Conservation (phyloP, 1,140 invertebrate genomes). For the Caenorhabditis latens region DNA sequence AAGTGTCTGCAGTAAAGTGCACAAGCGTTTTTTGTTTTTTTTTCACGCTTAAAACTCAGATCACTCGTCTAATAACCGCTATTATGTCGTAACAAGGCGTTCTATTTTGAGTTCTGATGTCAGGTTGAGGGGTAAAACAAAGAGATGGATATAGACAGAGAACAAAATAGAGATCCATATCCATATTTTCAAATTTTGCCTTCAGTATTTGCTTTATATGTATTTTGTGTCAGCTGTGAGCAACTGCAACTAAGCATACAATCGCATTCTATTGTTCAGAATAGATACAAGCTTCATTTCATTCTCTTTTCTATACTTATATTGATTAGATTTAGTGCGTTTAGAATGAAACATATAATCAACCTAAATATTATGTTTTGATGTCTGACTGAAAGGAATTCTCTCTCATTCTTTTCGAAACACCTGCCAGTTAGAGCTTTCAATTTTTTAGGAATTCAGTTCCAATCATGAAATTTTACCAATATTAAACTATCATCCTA, state of each 20-base stretch:
- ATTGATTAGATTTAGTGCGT: background rate
- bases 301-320: background rate
- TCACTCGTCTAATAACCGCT: background rate
- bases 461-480: background rate
- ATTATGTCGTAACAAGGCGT: background rate
- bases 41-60: background rate
- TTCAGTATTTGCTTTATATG: slow-evolving; percentile 38
- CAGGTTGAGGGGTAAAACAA: background rate
- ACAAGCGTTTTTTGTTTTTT: background rate
- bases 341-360: too few species aligned
- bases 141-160: background rate
- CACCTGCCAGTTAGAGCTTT: background rate
- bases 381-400: too few species aligned
- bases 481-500: background rate
- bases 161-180: slow-evolving; percentile 20
- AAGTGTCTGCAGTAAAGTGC: slow-evolving; percentile 12
- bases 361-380: background rate
- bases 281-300: background rate
- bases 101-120: slow-evolving; percentile 22
- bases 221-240: too few species aligned
- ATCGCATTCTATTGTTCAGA: slow-evolving; percentile 9
- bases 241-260: slow-evolving; percentile 24
- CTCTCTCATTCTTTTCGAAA: background rate
- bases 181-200: slow-evolving; percentile 12
- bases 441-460: background rate